Base-by-base conservation (phyloP, 2,888 invertebrate genomes). In the Lasioglossum malachurum region DNA sequence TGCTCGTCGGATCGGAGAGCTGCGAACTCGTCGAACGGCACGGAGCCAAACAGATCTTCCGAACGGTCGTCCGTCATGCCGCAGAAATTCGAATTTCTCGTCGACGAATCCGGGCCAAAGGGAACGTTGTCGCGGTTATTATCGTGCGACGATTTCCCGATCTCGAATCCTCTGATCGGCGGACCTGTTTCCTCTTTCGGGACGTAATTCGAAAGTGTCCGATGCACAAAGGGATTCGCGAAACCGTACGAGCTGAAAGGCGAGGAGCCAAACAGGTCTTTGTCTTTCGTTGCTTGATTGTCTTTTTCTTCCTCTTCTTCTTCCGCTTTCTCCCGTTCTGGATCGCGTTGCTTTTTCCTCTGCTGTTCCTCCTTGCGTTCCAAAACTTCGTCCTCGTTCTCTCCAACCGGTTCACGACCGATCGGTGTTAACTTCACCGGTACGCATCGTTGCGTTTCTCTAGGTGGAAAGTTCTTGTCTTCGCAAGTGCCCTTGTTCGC, bases 191-290 rank as follows among this genome's bases (percentile, higher is more conserved):
- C 41, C 12, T 78, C 49, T 49, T 35, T 49, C 19, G 14, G n/a
- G 19, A 0, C 38, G 27, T 41, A 71, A 69, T 80, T 64, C 19
- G 46, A 49, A 14, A 67, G 44, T 1, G 46, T 69, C 12, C 44
- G 60, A 46, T 46, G 89, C 76, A 93, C 92, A 80, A 95, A 95
- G 0, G 95, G 94, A 92, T 95, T 95, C n/a, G 92, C 91, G 74
- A 94, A 94, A 14, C 91, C 91, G 44, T 91, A 92, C 4, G 94
- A 94, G 79, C 91, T 93, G 72, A 95, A 95, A 0, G 95, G 95
- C 4, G 95, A 95, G 0, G 95, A 95, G 0, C 95, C 95, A 73
- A 95, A 95, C 2, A 95, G 91, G 85, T 96, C 95, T 83, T 94
- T 95, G n/a, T 86, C 78, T 78, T 57, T 75, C 8, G 75, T 75